Conservation (phyloP, 1,140 invertebrate genomes). For the Drosophila lacteicornis region DNA sequence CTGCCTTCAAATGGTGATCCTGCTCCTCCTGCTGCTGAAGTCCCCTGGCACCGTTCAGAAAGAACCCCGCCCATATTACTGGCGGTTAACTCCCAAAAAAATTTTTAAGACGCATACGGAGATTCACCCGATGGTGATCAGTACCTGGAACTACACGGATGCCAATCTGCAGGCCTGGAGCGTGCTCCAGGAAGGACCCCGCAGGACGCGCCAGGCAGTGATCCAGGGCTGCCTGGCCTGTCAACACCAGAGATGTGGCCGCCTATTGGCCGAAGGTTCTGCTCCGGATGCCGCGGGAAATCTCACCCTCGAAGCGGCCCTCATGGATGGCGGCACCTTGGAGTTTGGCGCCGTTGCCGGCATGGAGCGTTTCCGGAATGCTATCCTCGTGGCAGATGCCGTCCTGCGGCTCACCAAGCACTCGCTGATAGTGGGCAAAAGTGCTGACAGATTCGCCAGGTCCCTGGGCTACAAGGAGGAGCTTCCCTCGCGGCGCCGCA, state of each 20-base stretch:
- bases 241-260: conserved; percentile 21
- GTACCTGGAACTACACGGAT: conserved; percentile 40
- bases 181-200: conserved; percentile 4
- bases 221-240: conserved; percentile 33
- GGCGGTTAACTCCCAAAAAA: not conserved
- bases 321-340: conserved; percentile 26
- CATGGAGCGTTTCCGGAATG: conserved; percentile 4
- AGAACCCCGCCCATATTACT: too few species aligned
- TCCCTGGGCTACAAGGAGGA: conserved; percentile 17
- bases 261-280: conserved; percentile 7
- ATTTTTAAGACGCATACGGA: too few species aligned
- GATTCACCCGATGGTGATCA: conserved; percentile 18
- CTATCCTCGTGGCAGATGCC: conserved; percentile 25
- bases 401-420: conserved; percentile 12
- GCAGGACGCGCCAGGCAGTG: conserved; percentile 25
- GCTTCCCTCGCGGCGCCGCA: not conserved
- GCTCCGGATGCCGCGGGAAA: conserved; percentile 12
- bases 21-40: conserved; percentile 8
- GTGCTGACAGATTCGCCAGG: conserved; percentile 8
- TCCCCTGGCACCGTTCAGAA: not conserved
- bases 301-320: conserved; percentile 17
- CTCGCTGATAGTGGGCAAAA: conserved; percentile 11
- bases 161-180: conserved; percentile 41
- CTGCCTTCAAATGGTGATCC: conserved; percentile 4
- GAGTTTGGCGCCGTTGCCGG: conserved; percentile 17